Conservation (phyloP, 2,797 vertebrate species). For the Staurois parvus region DNA sequence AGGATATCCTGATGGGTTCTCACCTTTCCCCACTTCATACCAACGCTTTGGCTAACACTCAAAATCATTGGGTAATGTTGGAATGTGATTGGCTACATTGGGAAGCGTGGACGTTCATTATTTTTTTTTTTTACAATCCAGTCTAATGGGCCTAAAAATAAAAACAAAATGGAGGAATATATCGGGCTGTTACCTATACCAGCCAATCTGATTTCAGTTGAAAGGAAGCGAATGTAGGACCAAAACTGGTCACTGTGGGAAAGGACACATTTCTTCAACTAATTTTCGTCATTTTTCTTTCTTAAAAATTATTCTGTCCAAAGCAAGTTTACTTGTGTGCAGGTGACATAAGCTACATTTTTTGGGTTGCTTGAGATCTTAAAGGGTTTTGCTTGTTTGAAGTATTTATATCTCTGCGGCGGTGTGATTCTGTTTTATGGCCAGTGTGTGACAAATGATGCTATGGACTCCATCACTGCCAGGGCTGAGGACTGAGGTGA, state of each 20-base stretch:
- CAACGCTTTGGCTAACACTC: too few relatives aligned
- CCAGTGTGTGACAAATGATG: slow-evolving; percentile 35
- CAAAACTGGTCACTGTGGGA: neutral
- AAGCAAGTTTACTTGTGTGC: neutral
- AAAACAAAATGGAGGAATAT: too few relatives aligned
- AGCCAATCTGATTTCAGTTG: neutral
- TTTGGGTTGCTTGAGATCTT: slow-evolving; percentile 7
- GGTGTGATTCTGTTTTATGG: slow-evolving; percentile 39
- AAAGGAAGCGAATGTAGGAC: too few relatives aligned
- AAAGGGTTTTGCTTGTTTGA: slow-evolving; percentile 12
- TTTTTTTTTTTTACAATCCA: accelerated
- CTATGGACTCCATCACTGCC: neutral
- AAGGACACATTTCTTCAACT: neutral
- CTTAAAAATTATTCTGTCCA: neutral
- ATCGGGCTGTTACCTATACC: neutral
- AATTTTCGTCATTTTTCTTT: neutral
- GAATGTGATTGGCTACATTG: neutral
- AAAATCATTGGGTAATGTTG: too few relatives aligned
- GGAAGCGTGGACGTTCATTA: neutral
- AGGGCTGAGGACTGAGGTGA: neutral
- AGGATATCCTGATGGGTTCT: too few relatives aligned
- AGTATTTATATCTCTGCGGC: slow-evolving; percentile 40
- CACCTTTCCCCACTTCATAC: too few relatives aligned
- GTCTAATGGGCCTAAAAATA: neutral
- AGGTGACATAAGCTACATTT: neutral